Evolutionary conservation across 2,797 vertebrate genomes (phyloP).

Genomic region (Brachyalestes nurse): DNA sequence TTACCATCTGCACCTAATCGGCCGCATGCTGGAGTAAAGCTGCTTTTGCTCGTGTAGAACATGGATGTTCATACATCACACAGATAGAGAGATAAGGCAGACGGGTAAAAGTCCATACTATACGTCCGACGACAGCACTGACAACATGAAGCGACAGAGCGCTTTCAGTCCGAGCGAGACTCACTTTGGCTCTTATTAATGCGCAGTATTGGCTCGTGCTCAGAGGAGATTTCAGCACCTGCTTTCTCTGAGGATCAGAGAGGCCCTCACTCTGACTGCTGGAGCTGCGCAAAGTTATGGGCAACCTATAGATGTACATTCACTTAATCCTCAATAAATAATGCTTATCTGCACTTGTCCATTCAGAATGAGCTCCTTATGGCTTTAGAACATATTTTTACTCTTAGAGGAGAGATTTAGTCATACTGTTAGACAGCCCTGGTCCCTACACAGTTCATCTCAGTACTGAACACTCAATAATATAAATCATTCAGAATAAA

Average conservation of each 20-base stretch:
- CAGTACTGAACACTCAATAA: no score
- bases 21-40: slow-evolving; percentile 36
- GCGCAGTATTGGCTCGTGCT: neutral
- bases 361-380: no score
- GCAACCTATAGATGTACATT: neutral
- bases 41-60: slow-evolving; percentile 36
- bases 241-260: slow-evolving; percentile 17
- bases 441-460: no score
- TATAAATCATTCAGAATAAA: no score
- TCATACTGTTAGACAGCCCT: no score
- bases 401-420: no score
- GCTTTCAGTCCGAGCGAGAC: slow-evolving; percentile 18
- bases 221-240: slow-evolving; percentile 20
- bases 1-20: slow-evolving; percentile 36
- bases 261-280: slow-evolving; percentile 13
- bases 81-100: slow-evolving; percentile 35
- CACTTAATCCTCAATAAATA: slow-evolving; percentile 1
- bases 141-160: slow-evolving; percentile 9
- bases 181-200: slow-evolving; percentile 35
- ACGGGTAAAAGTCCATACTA: slow-evolving; percentile 31
- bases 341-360: no score
- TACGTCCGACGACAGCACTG: slow-evolving; percentile 22
- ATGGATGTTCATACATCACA: slow-evolving; percentile 47
- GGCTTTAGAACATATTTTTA: neutral
- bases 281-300: neutral